phyloP scores from a whole-genome alignment of 2,113 vertebrate genomes.

The Bagarius yarrelli region DNA sequence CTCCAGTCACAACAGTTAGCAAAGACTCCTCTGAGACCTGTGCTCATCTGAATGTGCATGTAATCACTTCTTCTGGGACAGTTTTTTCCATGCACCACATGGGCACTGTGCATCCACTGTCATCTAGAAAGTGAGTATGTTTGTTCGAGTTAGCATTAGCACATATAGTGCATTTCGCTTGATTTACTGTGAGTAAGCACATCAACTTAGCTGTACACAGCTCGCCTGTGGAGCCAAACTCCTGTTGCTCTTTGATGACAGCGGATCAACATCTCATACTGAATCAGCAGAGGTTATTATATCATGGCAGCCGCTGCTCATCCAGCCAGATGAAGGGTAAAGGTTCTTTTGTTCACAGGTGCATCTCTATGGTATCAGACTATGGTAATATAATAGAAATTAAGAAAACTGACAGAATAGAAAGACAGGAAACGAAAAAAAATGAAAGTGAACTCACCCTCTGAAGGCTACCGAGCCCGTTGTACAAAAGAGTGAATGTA shows the following conservation, averaged over 20 bases:
- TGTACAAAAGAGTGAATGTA: conserved; percentile 37
- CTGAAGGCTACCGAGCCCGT: conserved; percentile 38
- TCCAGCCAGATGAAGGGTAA: conserved; percentile 49
- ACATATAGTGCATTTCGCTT: conserved; percentile 30
- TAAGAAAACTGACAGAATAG: conserved; percentile 43
- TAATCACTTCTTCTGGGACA: conserved; percentile 44
- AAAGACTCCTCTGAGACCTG: conserved; percentile 48
- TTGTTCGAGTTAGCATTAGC: conserved; percentile 23
- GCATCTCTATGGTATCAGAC: conserved; percentile 52
- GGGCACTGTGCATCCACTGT: background rate
- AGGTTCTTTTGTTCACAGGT: conserved; percentile 50
- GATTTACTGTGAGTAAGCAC: conserved; percentile 18
- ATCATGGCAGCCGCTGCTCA: conserved; percentile 47
- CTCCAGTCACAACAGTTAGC: conserved; percentile 30
- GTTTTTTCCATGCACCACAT: conserved; percentile 49
- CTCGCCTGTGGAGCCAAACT: conserved; percentile 41
- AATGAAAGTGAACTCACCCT: conserved; percentile 41
- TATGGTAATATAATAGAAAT: conserved; percentile 52
- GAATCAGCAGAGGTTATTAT: conserved; percentile 53
- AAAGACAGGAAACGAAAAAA: conserved; percentile 46
- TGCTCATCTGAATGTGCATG: conserved; percentile 25
- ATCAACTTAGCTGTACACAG: conserved; percentile 27
- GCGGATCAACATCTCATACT: conserved; percentile 40
- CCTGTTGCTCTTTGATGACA: conserved; percentile 52
- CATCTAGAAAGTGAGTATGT: conserved; percentile 6